Evolutionary conservation across 1,140 invertebrate species (phyloP), one percentile per base, ranked within the genome.

Genomic region (Argopecten irradians): DNA sequence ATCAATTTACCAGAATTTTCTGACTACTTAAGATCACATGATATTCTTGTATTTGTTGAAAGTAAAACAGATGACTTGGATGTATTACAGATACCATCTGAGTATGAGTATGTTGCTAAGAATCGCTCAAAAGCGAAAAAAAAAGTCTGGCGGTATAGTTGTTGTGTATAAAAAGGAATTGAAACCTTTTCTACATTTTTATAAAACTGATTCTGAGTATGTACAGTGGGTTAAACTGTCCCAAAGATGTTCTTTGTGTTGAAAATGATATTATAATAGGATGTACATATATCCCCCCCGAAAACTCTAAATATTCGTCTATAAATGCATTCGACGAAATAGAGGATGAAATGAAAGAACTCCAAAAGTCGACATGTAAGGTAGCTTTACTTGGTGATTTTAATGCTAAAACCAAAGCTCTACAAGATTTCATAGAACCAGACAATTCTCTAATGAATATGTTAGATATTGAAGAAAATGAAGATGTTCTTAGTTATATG

Each of bases 11-110:
- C 35, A 16, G 84, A 35, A 85, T 85, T 85, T 36, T 2, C 36
- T 85, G 0, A 35, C 0, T 22, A 16, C 2, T 16, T 85, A 36
- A 85, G 1, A 19, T 85, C 22, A 16, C 43, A 85, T 43, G 84
- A 41, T 85, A 84, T 84, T 36, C 35, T 84, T n/a, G 83, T 35
- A 34, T 35, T 34, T 7, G 22, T 84, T 84, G 83, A 84, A 84
- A 34, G 8, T 34, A 84, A 84, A 33, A 84, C 83, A 34, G 83
- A 84, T 84, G 83, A 35, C 43, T 32, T 85, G 1, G 84, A 85
- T 43, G 34, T 43, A 34, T n/a, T 85, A 36, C 22, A 43, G 43
- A 5, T 85, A 19, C 84, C 84, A 22, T 11, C 39, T 39, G 84
- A 43, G 8, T 85, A 85, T 43, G 28, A 11, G 32, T 43, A 28